Evolutionary conservation across 1,140 invertebrate genomes (phyloP).

Genomic region (Neodiprion lecontei): DNA sequence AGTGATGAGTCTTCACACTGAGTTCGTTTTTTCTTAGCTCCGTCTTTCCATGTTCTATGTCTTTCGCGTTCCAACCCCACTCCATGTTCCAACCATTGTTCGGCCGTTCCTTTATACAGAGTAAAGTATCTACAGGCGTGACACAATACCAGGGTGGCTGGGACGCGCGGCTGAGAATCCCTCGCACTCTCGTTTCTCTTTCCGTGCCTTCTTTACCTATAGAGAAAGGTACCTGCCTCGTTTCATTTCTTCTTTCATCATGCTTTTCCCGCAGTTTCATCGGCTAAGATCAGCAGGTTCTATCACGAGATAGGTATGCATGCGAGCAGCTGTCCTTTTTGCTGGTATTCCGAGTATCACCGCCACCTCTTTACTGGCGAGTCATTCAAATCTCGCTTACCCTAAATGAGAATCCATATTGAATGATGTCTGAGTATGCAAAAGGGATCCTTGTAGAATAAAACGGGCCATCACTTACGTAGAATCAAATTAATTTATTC

Average conservation of each 20-base stretch:
- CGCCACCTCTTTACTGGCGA: no score
- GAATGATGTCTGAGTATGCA: no score
- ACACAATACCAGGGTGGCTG: constrained; percentile 45
- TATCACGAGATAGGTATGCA: background rate
- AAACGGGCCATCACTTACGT: no score
- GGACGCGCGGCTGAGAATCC: background rate
- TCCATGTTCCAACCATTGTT: constrained; percentile 57
- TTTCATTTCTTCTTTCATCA: constrained; percentile 1
- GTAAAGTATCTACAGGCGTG: constrained; percentile 58
- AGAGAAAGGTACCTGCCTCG: background rate
- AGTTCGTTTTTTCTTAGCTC: constrained; percentile 28
- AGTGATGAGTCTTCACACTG: constrained; percentile 60
- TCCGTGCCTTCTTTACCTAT: background rate
- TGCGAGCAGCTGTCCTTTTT: background rate
- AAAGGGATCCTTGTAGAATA: no score
- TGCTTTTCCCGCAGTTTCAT: background rate
- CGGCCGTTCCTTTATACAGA: constrained; percentile 57
- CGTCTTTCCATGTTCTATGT: constrained; percentile 37
- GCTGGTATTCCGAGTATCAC: background rate
- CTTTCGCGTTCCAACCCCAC: constrained; percentile 44
- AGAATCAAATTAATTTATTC: no score
- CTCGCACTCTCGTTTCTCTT: constrained; percentile 20
- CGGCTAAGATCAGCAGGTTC: background rate
- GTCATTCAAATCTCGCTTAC: no score
- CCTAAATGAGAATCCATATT: no score